Base-by-base conservation (phyloP, 2,113 vertebrate genomes). In the Oceanites oceanicus region DNA sequence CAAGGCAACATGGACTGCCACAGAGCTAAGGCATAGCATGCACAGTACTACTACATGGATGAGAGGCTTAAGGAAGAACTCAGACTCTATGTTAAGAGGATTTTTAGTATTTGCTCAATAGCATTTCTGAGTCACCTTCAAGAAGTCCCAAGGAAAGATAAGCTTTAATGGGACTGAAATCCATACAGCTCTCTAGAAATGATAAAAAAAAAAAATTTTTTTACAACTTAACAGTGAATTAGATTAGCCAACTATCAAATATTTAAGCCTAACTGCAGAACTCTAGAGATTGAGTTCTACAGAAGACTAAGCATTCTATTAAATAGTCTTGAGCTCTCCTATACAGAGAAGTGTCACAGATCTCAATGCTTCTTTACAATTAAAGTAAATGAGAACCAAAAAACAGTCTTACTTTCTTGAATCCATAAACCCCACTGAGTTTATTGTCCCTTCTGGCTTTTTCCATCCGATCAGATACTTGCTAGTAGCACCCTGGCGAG, bases 401-500 rank as follows among this genome's bases (percentile, higher is more conserved):
- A 86, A 50, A 13, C 23, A 70, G 63, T 88, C 99, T 99, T 99
- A 99, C 99, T 99, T 99, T 97, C 99, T 99, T 20, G 99, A 99
- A 97, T 99, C 99, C 98, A 99, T 99, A 93, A 99, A 99, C 91
- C 99, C 99, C 94, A 99, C 99, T 30, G 99, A 99, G 97, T 99
- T 99, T 97, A 99, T 99, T 96, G 99, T 99, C 97, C 99, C 99
- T 91, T 99, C 99, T 0, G 99, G 99, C 87, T 99, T 99, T 97
- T 99, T 99, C 99, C 99, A 99, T 96, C 99, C 99, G 3, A 99
- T 99, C 97, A 99, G 98, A 97, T 99, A 99, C 98, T 99, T 99
- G 98, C 99, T 99, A 86, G 99, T 99, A 87, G 99, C 99, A 40
- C 99, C 99, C 98, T 99, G 99, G 72, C 99, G 99, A 30, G 99